These are phyloP conservation scores for Phataginus tricuspis DNA, from an alignment of 2,797 vertebrate species.

Conservation along the genomic window DNA sequence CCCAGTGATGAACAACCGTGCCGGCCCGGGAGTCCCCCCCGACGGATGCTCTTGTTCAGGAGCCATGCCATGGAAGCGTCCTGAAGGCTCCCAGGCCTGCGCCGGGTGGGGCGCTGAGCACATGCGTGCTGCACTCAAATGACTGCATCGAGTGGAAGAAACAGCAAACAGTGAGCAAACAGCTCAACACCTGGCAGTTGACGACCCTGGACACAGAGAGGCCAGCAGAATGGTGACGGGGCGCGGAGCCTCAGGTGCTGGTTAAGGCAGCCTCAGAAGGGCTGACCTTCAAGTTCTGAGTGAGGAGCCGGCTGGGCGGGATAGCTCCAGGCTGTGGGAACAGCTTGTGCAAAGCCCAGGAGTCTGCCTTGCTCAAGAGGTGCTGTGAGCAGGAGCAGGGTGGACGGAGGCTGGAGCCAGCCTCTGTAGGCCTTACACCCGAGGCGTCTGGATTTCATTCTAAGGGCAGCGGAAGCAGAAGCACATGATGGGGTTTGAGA, in stretches of 20 bases:
- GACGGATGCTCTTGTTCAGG: rapidly evolving
- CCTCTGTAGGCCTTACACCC: too few species aligned
- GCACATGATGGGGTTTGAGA: neutral
- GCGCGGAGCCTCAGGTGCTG: neutral
- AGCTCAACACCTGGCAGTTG: rapidly evolving
- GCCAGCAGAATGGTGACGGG: rapidly evolving
- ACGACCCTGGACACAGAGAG: rapidly evolving
- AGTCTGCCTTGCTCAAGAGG: neutral
- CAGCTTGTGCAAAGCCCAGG: neutral
- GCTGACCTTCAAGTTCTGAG: neutral
- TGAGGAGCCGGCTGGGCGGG: neutral
- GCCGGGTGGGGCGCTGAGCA: neutral
- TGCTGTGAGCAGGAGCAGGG: rapidly evolving
- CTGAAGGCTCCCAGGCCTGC: rapidly evolving
- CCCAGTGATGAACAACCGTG: rapidly evolving
- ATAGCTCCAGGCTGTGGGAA: neutral
- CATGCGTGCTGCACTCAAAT: rapidly evolving
- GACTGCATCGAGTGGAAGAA: rapidly evolving
- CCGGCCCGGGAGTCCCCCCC: neutral
- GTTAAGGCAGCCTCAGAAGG: neutral
- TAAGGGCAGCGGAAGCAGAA: neutral
- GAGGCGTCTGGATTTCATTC: neutral
- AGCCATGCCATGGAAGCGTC: rapidly evolving
- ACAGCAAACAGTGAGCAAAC: rapidly evolving
- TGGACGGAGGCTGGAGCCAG: neutral